Evolutionary conservation across 2,797 vertebrate species (phyloP).

Genomic region (Arrhamphus sclerolepis): DNA sequence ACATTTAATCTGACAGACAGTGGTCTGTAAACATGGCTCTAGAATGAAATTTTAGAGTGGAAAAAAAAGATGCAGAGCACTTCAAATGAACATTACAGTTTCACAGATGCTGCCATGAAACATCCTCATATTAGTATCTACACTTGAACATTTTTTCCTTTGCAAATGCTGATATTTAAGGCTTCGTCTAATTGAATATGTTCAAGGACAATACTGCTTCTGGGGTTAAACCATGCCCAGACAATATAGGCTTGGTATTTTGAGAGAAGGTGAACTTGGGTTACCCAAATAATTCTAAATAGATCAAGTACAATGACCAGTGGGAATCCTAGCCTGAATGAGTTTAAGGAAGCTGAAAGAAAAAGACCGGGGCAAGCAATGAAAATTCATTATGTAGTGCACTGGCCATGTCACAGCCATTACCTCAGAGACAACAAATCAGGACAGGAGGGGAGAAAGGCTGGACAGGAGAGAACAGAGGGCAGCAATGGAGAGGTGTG

Average conservation of each 20-base stretch:
- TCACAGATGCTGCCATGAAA: too few relatives aligned
- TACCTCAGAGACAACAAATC: constrained; percentile 49
- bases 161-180: too few relatives aligned
- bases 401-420: constrained; percentile 28
- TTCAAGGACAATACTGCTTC: too few relatives aligned
- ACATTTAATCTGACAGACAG: too few relatives aligned
- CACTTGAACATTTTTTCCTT: too few relatives aligned
- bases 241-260: not conserved
- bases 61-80: too few relatives aligned
- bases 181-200: too few relatives aligned
- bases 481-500: constrained; percentile 32
- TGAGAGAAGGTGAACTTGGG: constrained; percentile 10
- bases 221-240: too few relatives aligned
- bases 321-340: constrained; percentile 19
- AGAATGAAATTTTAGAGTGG: too few relatives aligned
- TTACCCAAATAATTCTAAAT: constrained; percentile 35
- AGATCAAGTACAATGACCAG: constrained; percentile 28
- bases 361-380: constrained; percentile 31
- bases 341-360: constrained; percentile 23
- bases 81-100: too few relatives aligned
- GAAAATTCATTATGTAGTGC: constrained; percentile 45
- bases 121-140: too few relatives aligned
- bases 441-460: constrained; percentile 37
- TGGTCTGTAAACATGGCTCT: too few relatives aligned
- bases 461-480: constrained; percentile 40